Evolutionary conservation across 2,888 invertebrate species (phyloP).

Genomic region (Epinotia brunnichana): DNA sequence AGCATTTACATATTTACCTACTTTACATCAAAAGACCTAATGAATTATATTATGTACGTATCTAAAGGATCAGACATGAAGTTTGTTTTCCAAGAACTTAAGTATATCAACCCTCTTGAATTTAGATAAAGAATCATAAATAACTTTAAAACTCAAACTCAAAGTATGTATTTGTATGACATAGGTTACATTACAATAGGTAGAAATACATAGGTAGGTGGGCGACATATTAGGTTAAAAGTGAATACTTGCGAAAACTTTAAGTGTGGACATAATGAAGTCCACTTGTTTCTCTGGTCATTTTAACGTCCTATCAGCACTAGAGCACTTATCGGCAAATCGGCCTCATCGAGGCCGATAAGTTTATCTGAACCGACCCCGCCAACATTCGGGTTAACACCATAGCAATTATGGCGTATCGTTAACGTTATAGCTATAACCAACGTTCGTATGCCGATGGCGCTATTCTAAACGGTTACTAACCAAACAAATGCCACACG

Average conservation of each 20-base stretch:
- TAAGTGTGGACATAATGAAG: not conserved
- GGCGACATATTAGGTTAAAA: too few species aligned
- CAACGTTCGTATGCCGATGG: conserved; percentile 1
- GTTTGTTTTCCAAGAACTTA: not conserved
- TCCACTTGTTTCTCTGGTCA: not conserved
- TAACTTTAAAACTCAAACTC: too few species aligned
- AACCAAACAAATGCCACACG: not conserved
- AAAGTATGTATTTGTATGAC: too few species aligned
- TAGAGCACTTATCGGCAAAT: conserved; percentile 23
- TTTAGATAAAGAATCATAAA: not conserved
- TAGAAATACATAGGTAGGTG: too few species aligned
- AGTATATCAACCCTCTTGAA: not conserved
- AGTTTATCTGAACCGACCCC: conserved; percentile 13
- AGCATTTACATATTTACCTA: too few species aligned
- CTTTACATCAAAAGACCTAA: not conserved
- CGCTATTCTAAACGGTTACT: not conserved
- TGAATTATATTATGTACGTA: not conserved
- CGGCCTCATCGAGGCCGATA: conserved; percentile 3
- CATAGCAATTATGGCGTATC: conserved; percentile 34
- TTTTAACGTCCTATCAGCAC: conserved; percentile 14
- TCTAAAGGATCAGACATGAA: not conserved
- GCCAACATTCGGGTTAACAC: conserved; percentile 35
- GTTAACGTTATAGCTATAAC: conserved; percentile 35
- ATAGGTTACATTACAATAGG: too few species aligned
- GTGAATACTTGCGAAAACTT: not conserved